Base-by-base conservation (phyloP, 2,888 invertebrate genomes). In the Phasia obesa region DNA sequence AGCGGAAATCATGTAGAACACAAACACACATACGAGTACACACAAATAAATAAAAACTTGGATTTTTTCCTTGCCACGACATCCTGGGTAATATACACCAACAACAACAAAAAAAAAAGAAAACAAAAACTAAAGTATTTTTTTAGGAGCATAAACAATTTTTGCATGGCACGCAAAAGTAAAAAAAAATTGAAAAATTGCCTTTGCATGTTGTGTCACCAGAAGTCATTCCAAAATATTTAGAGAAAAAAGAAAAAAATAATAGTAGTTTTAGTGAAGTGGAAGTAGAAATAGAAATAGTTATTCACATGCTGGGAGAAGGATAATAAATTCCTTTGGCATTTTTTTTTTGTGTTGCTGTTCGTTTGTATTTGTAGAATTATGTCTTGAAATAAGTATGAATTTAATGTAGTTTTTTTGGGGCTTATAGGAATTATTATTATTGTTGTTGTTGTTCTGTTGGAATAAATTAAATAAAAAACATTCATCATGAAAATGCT, bases 1-100 rank as follows among this genome's bases (percentile, higher is more conserved):
- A 88, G 88, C 87, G 88, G 87, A 89, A 89, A 88, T 88, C 88
- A 88, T 87, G 88, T 87, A 84, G 87, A 87, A 85, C 87, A 86
- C 87, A 87, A 85, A 85, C 87, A 85, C 86, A 87, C n/a, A 87
- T 86, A 86, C 86, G 84, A 86, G 84, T 85, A 87, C 25, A 87
- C 86, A 85, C 86, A 85, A 85, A 87, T 15, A 55, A 67, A 65
- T 86, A 85, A 85, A 84, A 87, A 35, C 42, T 19, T 21, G 55
- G 25, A 69, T 74, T 60, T 71, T 75, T 57, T 44, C 44, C 25
- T 3, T 57, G 44, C 27, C 64, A 44, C 57, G 27, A 69, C 51
- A 67, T 85, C 87, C 70, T 71, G 57, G 31, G n/a, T 60, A 49
- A 35, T 11, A 65, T 60, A 62, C n/a, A 25, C 31, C 23, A 23